These are phyloP conservation scores for Helicoverpa armigera DNA, from an alignment of 1,140 invertebrate species.

Conservation along the genomic window DNA sequence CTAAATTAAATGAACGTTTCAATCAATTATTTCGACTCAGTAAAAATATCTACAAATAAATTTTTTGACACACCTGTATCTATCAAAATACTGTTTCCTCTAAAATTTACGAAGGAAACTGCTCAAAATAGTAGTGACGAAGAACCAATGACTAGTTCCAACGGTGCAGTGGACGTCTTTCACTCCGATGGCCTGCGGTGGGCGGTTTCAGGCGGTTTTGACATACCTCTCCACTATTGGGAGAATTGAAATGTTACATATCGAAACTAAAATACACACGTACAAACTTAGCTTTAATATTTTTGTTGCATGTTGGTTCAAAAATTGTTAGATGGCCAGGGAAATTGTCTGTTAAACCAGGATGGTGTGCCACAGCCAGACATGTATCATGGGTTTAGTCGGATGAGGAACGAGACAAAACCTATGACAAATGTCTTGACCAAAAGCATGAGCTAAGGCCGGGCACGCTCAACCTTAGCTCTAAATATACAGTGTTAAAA, in stretches of 20 bases:
- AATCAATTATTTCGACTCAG: neutral
- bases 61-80: neutral
- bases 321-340: too few species aligned
- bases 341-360: neutral
- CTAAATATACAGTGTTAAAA: neutral
- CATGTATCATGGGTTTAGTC: constrained; percentile 10
- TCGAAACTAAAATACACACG: too few species aligned
- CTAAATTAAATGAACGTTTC: neutral
- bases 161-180: constrained; percentile 18
- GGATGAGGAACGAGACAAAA: neutral
- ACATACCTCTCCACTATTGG: constrained; percentile 2
- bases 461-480: neutral
- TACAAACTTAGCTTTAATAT: too few species aligned
- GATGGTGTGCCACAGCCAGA: neutral
- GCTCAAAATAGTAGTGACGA: neutral
- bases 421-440: constrained; percentile 9
- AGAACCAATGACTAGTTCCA: constrained; percentile 2
- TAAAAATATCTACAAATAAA: neutral
- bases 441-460: neutral
- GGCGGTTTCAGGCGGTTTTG: constrained; percentile 15
- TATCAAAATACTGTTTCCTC: neutral
- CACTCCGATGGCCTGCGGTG: constrained; percentile 20
- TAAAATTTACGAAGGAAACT: neutral
- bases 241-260: constrained; percentile 17
- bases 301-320: too few species aligned